A percentile compares a stretch with the other conserved stretches of the same genome.
Evolutionary conservation across 1,140 invertebrate species (phyloP).

Genomic region (Carcinoscorpius rotundicauda): DNA sequence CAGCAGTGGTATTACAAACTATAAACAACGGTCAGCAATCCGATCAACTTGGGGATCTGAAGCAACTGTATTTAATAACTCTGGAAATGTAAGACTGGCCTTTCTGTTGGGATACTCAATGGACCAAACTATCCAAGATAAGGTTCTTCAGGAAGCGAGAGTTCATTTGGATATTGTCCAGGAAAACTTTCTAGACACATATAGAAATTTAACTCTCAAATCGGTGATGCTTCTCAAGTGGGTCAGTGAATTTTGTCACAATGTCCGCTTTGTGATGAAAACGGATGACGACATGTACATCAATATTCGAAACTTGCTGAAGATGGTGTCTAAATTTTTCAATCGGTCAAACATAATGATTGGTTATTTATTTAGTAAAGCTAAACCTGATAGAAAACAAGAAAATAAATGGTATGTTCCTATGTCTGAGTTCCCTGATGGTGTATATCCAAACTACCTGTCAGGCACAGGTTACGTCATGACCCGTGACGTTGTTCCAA

Average conservation of each 20-base stretch:
- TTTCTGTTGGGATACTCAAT: slow-evolving; percentile 19
- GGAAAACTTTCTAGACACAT: slow-evolving; percentile 28
- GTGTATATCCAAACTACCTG: slow-evolving; percentile 66
- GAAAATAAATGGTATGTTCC: slow-evolving; percentile 40
- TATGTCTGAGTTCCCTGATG: slow-evolving; percentile 58
- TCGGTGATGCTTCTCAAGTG: slow-evolving; percentile 29
- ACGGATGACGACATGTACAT: slow-evolving; percentile 43
- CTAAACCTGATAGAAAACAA: slow-evolving; percentile 67
- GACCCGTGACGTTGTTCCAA: slow-evolving; percentile 39
- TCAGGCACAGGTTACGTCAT: slow-evolving; percentile 74
- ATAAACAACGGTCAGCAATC: slow-evolving; percentile 51
- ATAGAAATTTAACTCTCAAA: slow-evolving; percentile 32
- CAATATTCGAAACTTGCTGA: slow-evolving; percentile 40
- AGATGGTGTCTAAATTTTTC: not conserved
- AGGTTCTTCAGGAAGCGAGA: slow-evolving; percentile 14
- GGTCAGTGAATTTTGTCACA: slow-evolving; percentile 48
- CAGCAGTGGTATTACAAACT: slow-evolving; percentile 53
- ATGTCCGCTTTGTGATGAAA: slow-evolving; percentile 41
- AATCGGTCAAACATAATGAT: slow-evolving; percentile 32
- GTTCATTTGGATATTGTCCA: slow-evolving; percentile 22
- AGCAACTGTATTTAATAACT: slow-evolving; percentile 15
- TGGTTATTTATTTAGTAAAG: slow-evolving; percentile 63
- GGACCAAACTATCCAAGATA: slow-evolving; percentile 5
- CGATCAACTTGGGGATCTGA: slow-evolving; percentile 61
- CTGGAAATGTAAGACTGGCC: slow-evolving; percentile 13